Conservation (phyloP, 1,140 invertebrate species). For the Drosophila sproati region DNA sequence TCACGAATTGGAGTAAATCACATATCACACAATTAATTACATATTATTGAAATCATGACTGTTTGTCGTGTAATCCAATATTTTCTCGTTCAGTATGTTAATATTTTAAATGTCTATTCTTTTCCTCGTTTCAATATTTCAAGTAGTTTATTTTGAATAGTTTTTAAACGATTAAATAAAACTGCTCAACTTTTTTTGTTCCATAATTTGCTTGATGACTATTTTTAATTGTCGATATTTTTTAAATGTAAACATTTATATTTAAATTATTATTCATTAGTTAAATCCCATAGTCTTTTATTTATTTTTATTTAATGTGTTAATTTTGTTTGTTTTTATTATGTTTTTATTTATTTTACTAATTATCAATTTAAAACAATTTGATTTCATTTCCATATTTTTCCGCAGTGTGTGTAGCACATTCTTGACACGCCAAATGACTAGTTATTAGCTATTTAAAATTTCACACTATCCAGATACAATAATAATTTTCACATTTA, state of each 20-base stretch:
- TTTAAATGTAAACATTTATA: neutral
- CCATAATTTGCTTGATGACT: no score
- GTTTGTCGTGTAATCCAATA: no score
- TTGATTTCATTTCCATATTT: neutral
- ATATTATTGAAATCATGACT: no score
- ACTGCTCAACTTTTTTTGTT: no score
- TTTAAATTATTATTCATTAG: neutral
- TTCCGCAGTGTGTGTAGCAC: neutral
- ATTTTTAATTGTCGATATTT: no score
- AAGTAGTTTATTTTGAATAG: no score
- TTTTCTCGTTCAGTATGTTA: no score
- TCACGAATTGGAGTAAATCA: no score
- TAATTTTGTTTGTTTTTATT: constrained; percentile 9
- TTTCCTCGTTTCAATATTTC: neutral
- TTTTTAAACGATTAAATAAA: no score
- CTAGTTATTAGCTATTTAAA: constrained; percentile 11
- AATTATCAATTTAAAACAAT: neutral
- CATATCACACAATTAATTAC: no score
- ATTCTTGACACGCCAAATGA: constrained; percentile 31
- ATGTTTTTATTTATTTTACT: neutral
- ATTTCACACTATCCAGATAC: constrained; percentile 31
- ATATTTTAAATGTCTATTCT: neutral
- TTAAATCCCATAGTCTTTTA: neutral
- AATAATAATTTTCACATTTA: constrained; percentile 71
- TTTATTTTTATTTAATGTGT: constrained; percentile 4